Percentiles rank a stretch among this genome's conserved stretches.
Conservation (phyloP, 1,140 invertebrate species). For the Propsilocerus akamusi region DNA sequence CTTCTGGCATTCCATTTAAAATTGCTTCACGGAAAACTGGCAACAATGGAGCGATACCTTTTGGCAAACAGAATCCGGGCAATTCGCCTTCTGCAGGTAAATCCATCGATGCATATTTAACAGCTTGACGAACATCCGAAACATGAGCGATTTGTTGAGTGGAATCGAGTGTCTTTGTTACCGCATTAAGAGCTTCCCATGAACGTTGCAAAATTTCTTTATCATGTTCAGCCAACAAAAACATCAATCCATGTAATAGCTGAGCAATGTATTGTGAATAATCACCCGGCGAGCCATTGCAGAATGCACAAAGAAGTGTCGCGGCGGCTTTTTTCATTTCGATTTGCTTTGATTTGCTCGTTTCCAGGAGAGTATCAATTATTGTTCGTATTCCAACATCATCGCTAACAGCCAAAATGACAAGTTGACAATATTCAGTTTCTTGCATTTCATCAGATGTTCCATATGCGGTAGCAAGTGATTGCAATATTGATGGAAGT, state of each 20-base stretch:
- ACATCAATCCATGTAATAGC: conserved; percentile 69
- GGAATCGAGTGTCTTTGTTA: conserved; percentile 72
- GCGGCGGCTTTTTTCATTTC: conserved; percentile 58
- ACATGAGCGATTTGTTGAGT: conserved; percentile 70
- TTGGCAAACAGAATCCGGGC: conserved; percentile 89
- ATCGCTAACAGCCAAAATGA: conserved; percentile 76
- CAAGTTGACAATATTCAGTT: conserved; percentile 83
- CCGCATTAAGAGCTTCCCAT: conserved; percentile 79
- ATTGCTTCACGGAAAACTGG: conserved; percentile 93
- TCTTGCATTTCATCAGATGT: conserved; percentile 53
- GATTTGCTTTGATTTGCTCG: conserved; percentile 41
- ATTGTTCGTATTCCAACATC: conserved; percentile 74
- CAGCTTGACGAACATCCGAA: conserved; percentile 74
- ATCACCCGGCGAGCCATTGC: conserved; percentile 69
- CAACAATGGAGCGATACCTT: conserved; percentile 85
- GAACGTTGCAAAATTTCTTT: conserved; percentile 63
- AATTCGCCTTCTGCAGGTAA: conserved; percentile 58
- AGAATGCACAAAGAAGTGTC: conserved; percentile 76
- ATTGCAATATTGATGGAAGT: conserved; percentile 69
- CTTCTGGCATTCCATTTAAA: conserved; percentile 80
- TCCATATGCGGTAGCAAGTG: conserved; percentile 49
- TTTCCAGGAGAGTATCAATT: conserved; percentile 78
- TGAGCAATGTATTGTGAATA: conserved; percentile 75
- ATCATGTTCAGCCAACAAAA: conserved; percentile 65
- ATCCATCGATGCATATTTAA: conserved; percentile 76